Evolutionary conservation across 1,140 invertebrate genomes (phyloP), one percentile per base, ranked within the genome.

Genomic region (Drosophila kurseongensis): DNA sequence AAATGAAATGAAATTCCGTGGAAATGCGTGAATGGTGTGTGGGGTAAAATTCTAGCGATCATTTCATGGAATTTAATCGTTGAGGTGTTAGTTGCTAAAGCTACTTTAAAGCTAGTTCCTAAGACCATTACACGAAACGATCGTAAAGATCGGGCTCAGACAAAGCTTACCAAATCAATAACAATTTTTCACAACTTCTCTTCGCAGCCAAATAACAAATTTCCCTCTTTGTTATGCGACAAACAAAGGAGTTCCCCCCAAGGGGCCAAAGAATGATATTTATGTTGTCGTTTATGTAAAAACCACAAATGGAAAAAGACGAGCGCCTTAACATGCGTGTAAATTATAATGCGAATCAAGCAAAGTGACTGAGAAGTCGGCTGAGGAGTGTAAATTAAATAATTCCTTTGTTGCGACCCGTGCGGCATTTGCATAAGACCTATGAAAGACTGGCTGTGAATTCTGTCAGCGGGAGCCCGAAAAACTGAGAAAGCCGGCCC

Each of bases 341-440:
- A 81, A 85, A 86, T 85, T 86, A 71, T 71, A 85, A 85, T 85
- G 81, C 82, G 81, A 85, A 85, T 86, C 73, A 81, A 69, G 74
- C 47, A 55, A 59, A 73, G 73, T 62, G 54, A 71, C 67, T 71
- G 67, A 58, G 65, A 41, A 71, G 16, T 51, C 35, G 16, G 58
- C 18, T 45, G 54, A 42, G 75, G 61, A 77, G 78, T 65, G 82
- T 85, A 88, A 85, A 86, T 85, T 86, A 85, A 86, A 85, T 85
- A 85, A 85, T 86, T 86, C 84, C 82, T 81, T 85, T 85, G 82
- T 85, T 50, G 56, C 75, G 16, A 38, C 16, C 59, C 58, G 40
- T 55, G 76, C 38, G 50, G 55, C 67, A 85, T 88, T 85, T 82
- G 72, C 78, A 88, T 85, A 85, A 88, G 61, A 67, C 57, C 58